These are phyloP conservation scores for Odontomachus brunneus DNA, from an alignment of 1,140 invertebrate species.

Conservation along the genomic window DNA sequence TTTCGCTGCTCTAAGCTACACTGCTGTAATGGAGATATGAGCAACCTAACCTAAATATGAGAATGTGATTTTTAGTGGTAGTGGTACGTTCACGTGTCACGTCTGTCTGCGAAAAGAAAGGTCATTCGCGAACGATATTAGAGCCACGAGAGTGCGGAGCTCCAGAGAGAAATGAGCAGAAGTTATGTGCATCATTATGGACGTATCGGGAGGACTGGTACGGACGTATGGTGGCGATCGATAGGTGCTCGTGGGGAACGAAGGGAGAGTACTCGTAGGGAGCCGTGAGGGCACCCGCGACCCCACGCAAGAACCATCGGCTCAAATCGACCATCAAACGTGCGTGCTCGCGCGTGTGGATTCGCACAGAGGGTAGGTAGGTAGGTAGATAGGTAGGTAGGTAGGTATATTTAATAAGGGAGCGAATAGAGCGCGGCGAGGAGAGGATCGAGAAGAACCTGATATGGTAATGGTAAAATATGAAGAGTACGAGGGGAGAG, in stretches of 20 bases:
- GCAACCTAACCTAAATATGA: too few relatives aligned
- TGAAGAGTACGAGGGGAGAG: slow-evolving; percentile 70
- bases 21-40: too few relatives aligned
- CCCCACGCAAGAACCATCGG: slow-evolving; percentile 33
- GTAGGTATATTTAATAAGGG: slow-evolving; percentile 74
- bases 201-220: background rate
- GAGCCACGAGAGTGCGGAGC: background rate
- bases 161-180: too few relatives aligned
- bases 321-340: slow-evolving; percentile 49
- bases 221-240: background rate
- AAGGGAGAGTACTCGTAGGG: background rate
- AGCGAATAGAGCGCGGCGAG: slow-evolving; percentile 52
- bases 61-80: too few relatives aligned
- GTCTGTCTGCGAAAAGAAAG: background rate
- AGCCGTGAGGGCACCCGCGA: slow-evolving; percentile 20
- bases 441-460: slow-evolving; percentile 73
- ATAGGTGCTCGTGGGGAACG: slow-evolving; percentile 6
- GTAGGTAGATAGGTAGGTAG: slow-evolving; percentile 57
- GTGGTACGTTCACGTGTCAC: background rate
- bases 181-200: too few relatives aligned
- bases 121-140: slow-evolving; percentile 15
- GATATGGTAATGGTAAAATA: slow-evolving; percentile 79
- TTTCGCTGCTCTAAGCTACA: too few relatives aligned
- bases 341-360: slow-evolving; percentile 50
- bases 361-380: slow-evolving; percentile 21